Base-by-base conservation (phyloP, 2,888 invertebrate genomes). In the Ceraclea dissimilis region DNA sequence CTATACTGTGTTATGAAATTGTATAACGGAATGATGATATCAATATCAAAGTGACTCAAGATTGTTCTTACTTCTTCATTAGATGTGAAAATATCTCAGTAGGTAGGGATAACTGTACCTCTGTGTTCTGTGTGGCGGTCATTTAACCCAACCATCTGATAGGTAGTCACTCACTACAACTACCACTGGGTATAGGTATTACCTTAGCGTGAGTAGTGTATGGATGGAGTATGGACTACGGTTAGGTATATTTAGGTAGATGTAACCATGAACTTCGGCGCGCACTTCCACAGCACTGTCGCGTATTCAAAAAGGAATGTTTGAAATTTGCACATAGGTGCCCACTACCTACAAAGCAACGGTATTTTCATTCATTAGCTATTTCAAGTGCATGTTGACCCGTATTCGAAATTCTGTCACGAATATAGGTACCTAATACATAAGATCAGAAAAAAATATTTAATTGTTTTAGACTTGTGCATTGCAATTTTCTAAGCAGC, bases 71-170 rank as follows among this genome's bases (percentile, higher is more conserved):
- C 39, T 39, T 39, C 39, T 39, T 39, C 39, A 39, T 39, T 39
- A 53, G 46, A 57, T 54, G 54, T 51, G 61, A 57, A 61, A 61
- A 61, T 61, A 61, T 61, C 59, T 61, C 61, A 61, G 55, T 61
- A 59, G 53, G 61, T 59, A 60, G 51, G 49, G 54, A 49, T 61
- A 61, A 61, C 61, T 61, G 61, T 61, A 61, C 52, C 39, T 52
- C 58, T 48, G 52, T 18, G 46, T 58, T 52, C 58, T 48, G 52
- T 18, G 46, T 58, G 58, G 44, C 60, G 60, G 60, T 61, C 60
- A 57, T 61, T 59, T 61, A 61, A 61, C 59, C 59, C 58, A 57
- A 48, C 39, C 58, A 56, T 57, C 54, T 57, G 56, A 57, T 52
- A 26, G 26, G 26, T 26, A 26, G 4, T 10, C 26, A 26, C 5